phyloP scores from a whole-genome alignment of 2,888 invertebrate species.

The Diarsia rubi region DNA sequence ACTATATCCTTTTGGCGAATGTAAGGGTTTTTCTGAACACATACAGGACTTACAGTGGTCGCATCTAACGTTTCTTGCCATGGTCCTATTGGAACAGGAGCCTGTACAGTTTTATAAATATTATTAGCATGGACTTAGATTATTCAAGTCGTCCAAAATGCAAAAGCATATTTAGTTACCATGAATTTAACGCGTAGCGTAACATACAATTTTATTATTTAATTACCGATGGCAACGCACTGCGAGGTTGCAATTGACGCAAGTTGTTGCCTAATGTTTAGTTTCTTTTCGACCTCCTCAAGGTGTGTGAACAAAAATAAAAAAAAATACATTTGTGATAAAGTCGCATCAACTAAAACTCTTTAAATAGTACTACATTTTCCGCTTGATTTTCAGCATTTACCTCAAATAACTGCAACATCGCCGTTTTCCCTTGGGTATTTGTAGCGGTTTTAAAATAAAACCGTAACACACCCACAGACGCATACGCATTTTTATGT shows the following conservation, averaged over 20 bases:
- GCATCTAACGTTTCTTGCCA: constrained; percentile 93
- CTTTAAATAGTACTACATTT: background rate
- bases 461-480: background rate
- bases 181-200: constrained; percentile 5
- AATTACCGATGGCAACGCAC: background rate
- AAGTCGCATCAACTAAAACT: background rate
- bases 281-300: background rate
- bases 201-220: constrained; percentile 14
- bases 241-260: constrained; percentile 34
- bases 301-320: background rate
- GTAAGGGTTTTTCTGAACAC: constrained; percentile 95
- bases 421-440: too few relatives aligned
- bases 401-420: too few relatives aligned
- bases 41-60: constrained; percentile 92
- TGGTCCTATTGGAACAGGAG: constrained; percentile 91
- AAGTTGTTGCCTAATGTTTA: background rate
- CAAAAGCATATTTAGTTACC: background rate
- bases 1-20: constrained; percentile 91
- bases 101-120: constrained; percentile 80
- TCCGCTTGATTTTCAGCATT: background rate
- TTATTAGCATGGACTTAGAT: background rate
- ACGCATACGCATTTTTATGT: background rate
- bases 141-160: background rate
- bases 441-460: background rate
- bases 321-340: background rate